phyloP scores from a whole-genome alignment of 2,888 invertebrate genomes.

The Cryptocephalus primarius region DNA sequence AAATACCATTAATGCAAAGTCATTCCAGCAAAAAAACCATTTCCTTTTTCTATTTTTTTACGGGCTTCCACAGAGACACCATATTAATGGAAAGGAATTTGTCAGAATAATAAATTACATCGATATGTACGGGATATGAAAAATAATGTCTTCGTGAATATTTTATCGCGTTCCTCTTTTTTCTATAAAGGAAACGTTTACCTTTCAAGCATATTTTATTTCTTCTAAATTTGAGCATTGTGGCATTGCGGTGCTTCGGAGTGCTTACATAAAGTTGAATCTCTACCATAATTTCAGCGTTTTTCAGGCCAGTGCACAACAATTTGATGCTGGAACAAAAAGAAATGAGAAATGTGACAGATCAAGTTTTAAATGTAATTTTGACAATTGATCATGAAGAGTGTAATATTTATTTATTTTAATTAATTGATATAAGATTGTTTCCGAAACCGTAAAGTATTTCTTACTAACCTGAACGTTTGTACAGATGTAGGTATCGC shows the following conservation, averaged over 20 bases:
- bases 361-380: no score
- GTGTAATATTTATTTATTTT: no score
- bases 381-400: no score
- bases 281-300: conserved; percentile 71
- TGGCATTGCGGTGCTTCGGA: conserved; percentile 59
- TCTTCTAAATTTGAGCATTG: conserved; percentile 64
- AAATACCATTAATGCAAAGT: no score
- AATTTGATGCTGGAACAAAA: conserved; percentile 50
- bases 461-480: conserved; percentile 51
- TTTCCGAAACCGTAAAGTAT: background rate
- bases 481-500: conserved; percentile 67
- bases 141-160: background rate
- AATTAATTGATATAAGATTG: no score
- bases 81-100: no score
- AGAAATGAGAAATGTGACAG: background rate
- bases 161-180: background rate
- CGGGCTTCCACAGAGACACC: no score
- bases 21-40: no score
- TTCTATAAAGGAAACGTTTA: conserved; percentile 26
- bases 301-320: conserved; percentile 71
- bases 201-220: conserved; percentile 83
- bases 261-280: conserved; percentile 73
- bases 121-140: background rate
- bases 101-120: background rate
- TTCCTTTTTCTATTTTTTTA: no score